phyloP scores from a whole-genome alignment of 2,113 vertebrate genomes.

The Synchiropus splendidus region DNA sequence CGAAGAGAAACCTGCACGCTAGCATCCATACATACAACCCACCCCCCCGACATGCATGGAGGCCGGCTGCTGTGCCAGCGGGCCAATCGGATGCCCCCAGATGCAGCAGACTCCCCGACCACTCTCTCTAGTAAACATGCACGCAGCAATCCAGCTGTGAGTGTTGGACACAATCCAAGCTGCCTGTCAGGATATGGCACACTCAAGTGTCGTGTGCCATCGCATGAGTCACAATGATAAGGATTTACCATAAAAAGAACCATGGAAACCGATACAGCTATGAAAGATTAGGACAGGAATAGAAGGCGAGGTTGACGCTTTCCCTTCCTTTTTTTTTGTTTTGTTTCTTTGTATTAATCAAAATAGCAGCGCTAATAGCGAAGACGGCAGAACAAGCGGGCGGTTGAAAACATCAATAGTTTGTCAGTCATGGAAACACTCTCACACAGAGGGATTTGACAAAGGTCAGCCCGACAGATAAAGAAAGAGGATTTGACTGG shows the following conservation, averaged over 20 bases:
- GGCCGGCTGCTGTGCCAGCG: constrained; percentile 26
- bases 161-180: constrained; percentile 46
- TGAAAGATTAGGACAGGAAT: no score
- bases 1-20: constrained; percentile 44
- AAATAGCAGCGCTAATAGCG: no score
- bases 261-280: no score
- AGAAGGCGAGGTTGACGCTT: no score
- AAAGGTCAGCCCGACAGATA: constrained; percentile 54
- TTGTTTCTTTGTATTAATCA: no score
- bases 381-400: no score
- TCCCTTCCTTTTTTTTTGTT: no score
- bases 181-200: constrained; percentile 26
- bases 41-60: constrained; percentile 43
- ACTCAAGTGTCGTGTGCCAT: constrained; percentile 14
- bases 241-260: no score
- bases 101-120: constrained; percentile 23
- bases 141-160: constrained; percentile 55
- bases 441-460: constrained; percentile 44
- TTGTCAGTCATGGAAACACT: constrained; percentile 41
- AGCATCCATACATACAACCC: constrained; percentile 37
- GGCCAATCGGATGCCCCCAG: constrained; percentile 48
- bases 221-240: no score
- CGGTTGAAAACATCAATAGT: no score
- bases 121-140: constrained; percentile 14
- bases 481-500: constrained; percentile 52